Percentiles rank a stretch among this genome's conserved stretches.
Evolutionary conservation across 2,113 vertebrate species (phyloP).

Genomic region (Mohoua ochrocephala): DNA sequence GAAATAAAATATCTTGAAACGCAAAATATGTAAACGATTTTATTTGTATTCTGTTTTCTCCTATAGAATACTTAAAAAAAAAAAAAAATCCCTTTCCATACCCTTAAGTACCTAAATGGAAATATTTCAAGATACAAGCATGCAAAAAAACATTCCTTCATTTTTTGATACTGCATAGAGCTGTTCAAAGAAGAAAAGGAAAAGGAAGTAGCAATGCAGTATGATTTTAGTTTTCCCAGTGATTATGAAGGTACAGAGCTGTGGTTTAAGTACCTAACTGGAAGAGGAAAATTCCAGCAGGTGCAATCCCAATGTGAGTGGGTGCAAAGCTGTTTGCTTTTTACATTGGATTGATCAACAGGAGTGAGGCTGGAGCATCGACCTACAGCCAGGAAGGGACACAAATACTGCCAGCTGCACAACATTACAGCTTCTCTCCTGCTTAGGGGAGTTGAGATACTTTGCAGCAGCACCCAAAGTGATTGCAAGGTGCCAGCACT

Average conservation of each 20-base stretch:
- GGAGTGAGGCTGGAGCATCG: rapidly evolving
- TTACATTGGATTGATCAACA: rapidly evolving
- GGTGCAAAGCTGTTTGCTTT: background rate
- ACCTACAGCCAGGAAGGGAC: background rate
- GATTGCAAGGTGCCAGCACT: background rate
- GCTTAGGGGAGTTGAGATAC: background rate
- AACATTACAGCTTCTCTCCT: background rate
- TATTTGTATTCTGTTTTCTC: background rate
- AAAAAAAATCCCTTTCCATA: background rate
- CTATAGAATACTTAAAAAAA: background rate
- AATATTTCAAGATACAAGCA: background rate
- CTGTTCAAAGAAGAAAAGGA: background rate
- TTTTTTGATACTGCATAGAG: background rate
- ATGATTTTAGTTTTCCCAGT: background rate
- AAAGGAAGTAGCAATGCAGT: background rate
- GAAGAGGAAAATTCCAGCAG: background rate
- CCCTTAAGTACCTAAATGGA: background rate
- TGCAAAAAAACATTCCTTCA: background rate
- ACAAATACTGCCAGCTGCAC: background rate
- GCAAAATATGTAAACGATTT: background rate
- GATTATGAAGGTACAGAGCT: background rate
- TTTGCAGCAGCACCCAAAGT: background rate
- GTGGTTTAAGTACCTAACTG: background rate
- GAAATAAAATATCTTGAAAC: background rate
- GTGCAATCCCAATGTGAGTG: background rate